Evolutionary conservation across 2,888 invertebrate species (phyloP).

Genomic region (Tricholauxania praeusta): DNA sequence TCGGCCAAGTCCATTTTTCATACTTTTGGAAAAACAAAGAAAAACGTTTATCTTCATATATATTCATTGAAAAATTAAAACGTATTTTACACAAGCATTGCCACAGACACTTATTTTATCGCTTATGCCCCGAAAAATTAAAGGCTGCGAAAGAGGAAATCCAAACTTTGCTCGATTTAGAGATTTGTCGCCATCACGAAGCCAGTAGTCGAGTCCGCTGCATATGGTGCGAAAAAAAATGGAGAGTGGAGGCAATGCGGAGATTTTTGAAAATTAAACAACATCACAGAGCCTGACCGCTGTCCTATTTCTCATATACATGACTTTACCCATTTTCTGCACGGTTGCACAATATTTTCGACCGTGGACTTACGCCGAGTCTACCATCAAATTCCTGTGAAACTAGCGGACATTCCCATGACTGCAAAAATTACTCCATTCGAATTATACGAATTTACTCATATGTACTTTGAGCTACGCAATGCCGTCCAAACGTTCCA

Average conservation of each 20-base stretch:
- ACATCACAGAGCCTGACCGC: conserved; percentile 34
- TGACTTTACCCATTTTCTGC: conserved; percentile 28
- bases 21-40: too few relatives aligned
- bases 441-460: conserved; percentile 38
- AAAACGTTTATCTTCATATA: too few relatives aligned
- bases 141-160: conserved; percentile 43
- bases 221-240: conserved; percentile 12
- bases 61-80: too few relatives aligned
- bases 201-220: conserved; percentile 36
- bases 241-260: conserved; percentile 32
- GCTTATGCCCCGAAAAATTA: conserved; percentile 30
- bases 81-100: too few relatives aligned
- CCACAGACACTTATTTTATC: too few relatives aligned
- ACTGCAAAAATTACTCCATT: conserved; percentile 38
- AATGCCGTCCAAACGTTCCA: conserved; percentile 27
- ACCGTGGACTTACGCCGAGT: background rate
- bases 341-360: conserved; percentile 35
- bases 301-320: conserved; percentile 38
- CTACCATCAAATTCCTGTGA: conserved; percentile 43
- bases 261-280: conserved; percentile 30
- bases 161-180: too few relatives aligned
- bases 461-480: conserved; percentile 37
- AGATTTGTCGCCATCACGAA: background rate
- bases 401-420: conserved; percentile 31
- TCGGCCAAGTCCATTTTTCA: too few relatives aligned